phyloP scores from a whole-genome alignment of 2,113 vertebrate species.

The Bos indicus region DNA sequence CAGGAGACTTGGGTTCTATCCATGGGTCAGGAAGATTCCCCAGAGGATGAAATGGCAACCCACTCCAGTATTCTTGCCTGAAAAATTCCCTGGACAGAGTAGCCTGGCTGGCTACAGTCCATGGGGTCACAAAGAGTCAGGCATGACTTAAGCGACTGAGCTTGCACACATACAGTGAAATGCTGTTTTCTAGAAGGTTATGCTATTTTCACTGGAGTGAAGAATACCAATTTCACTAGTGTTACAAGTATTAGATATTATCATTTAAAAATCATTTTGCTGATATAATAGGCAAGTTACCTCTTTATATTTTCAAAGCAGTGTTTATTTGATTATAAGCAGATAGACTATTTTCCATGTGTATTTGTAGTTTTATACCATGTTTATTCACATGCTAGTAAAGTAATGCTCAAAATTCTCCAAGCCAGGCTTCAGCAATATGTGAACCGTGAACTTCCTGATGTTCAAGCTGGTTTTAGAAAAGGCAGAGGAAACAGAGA shows the following conservation, averaged over 20 bases:
- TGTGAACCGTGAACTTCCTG: no score
- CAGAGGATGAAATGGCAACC: background rate
- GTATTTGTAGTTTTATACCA: background rate
- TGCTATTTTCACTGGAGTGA: background rate
- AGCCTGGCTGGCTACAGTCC: background rate
- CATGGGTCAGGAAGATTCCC: background rate
- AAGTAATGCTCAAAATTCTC: no score
- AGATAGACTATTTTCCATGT: background rate
- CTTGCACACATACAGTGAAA: background rate
- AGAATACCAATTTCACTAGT: background rate
- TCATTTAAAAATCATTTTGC: slow-evolving; percentile 4
- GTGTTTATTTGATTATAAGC: background rate
- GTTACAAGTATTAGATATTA: background rate
- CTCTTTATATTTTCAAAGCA: background rate
- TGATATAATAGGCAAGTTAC: background rate
- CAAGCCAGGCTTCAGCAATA: no score
- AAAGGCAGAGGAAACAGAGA: no score
- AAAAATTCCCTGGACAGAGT: background rate
- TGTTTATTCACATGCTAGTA: background rate
- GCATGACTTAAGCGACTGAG: background rate
- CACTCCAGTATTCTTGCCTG: background rate
- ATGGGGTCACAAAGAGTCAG: background rate
- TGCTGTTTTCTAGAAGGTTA: background rate
- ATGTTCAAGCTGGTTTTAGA: no score
- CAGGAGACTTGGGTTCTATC: background rate